Evolutionary conservation across 2,113 vertebrate genomes (phyloP).

Genomic region (Lagopus leucura): DNA sequence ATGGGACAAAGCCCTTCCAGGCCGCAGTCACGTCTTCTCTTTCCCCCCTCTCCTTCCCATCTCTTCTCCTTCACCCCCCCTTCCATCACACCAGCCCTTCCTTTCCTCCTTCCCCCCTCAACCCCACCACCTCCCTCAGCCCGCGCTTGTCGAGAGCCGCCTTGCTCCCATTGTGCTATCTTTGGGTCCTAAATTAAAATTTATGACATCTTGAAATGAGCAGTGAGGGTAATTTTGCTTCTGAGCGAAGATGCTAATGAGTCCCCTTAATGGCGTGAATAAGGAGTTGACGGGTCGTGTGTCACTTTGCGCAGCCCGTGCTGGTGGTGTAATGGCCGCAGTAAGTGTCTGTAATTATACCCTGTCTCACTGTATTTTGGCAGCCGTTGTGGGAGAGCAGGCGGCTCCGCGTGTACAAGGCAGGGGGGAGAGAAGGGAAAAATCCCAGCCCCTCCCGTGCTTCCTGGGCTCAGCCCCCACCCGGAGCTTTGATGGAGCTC

Average conservation of each 20-base stretch:
- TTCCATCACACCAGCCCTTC: constrained; percentile 29
- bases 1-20: not conserved
- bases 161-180: constrained; percentile 82
- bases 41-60: constrained; percentile 27
- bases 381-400: constrained; percentile 81
- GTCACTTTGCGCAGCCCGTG: constrained; percentile 76
- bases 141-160: constrained; percentile 57
- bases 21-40: not conserved
- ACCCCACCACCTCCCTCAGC: constrained; percentile 31
- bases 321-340: constrained; percentile 81
- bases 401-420: constrained; percentile 63
- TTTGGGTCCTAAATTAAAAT: constrained; percentile 88
- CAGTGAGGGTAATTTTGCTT: constrained; percentile 87
- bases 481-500: not conserved
- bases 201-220: constrained; percentile 88
- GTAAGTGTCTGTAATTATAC: constrained; percentile 86
- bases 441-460: not conserved
- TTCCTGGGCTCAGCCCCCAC: not conserved
- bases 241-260: constrained; percentile 87
- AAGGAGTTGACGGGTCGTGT: constrained; percentile 85
- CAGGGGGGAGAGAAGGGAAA: not conserved
- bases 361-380: constrained; percentile 85
- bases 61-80: not conserved
- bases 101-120: constrained; percentile 3
- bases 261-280: constrained; percentile 84